Conservation (phyloP, 2,113 vertebrate genomes). For the Semnopithecus entellus region DNA sequence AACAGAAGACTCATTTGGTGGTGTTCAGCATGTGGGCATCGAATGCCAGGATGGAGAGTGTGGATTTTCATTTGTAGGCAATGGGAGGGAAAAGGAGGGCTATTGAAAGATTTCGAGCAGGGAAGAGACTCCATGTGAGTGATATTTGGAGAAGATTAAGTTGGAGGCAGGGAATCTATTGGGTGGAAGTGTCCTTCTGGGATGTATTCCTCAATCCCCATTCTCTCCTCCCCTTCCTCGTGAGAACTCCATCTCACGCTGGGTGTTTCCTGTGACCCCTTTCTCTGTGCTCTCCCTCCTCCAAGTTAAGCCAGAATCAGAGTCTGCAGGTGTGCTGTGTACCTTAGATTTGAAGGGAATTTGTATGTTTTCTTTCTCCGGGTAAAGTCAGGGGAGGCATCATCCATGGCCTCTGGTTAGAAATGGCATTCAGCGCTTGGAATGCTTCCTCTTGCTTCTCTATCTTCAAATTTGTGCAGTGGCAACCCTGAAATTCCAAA, state of each 20-base stretch:
- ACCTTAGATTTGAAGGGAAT: neutral
- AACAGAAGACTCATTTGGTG: neutral
- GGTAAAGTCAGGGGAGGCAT: neutral
- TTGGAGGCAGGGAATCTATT: neutral
- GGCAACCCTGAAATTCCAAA: constrained; percentile 82
- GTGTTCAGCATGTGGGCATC: neutral
- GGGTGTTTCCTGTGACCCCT: neutral
- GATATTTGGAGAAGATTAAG: neutral
- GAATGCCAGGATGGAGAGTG: too few species aligned
- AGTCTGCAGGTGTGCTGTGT: neutral
- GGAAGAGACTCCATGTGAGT: neutral
- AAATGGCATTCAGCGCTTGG: constrained; percentile 67
- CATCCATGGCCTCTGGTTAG: neutral
- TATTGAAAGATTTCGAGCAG: neutral
- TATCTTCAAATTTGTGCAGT: constrained; percentile 76
- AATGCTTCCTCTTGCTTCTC: constrained; percentile 43
- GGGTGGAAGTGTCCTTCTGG: neutral
- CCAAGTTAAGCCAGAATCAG: neutral
- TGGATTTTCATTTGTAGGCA: neutral
- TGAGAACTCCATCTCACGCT: too few species aligned
- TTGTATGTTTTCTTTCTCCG: neutral
- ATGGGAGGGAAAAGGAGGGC: neutral
- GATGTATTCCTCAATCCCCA: neutral
- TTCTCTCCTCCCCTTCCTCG: neutral
- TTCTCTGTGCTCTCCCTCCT: neutral